phyloP scores from a whole-genome alignment of 2,797 vertebrate genomes.

The Alcedo atthis region DNA sequence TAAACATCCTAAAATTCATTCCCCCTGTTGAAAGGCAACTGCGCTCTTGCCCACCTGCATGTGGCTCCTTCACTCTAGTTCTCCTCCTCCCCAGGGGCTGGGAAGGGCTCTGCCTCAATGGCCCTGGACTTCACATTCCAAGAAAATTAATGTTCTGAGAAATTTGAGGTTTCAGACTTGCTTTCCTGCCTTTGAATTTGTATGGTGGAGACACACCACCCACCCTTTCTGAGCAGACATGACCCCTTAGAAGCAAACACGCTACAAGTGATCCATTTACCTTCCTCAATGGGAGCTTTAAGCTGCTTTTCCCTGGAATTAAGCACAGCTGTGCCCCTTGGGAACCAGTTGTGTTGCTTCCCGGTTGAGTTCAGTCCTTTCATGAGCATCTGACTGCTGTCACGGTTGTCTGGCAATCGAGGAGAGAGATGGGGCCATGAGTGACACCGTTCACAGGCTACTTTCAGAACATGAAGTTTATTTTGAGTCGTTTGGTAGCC shows the following conservation, averaged over 20 bases:
- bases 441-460: neutral
- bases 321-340: neutral
- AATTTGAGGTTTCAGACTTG: neutral
- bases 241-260: neutral
- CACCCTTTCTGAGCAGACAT: neutral
- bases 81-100: neutral
- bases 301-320: neutral
- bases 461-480: neutral
- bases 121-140: neutral
- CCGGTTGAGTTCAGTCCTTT: neutral
- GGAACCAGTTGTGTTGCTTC: neutral
- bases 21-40: neutral
- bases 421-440: neutral
- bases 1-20: neutral
- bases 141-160: neutral
- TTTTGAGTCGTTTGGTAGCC: neutral
- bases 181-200: neutral
- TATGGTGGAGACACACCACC: neutral
- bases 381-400: neutral
- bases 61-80: neutral
- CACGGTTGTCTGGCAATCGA: neutral
- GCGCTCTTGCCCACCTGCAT: neutral
- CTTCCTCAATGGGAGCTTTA: neutral
- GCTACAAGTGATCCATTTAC: neutral
- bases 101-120: neutral